phyloP scores from a whole-genome alignment of 2,113 vertebrate genomes.

The Notothenia rossii region DNA sequence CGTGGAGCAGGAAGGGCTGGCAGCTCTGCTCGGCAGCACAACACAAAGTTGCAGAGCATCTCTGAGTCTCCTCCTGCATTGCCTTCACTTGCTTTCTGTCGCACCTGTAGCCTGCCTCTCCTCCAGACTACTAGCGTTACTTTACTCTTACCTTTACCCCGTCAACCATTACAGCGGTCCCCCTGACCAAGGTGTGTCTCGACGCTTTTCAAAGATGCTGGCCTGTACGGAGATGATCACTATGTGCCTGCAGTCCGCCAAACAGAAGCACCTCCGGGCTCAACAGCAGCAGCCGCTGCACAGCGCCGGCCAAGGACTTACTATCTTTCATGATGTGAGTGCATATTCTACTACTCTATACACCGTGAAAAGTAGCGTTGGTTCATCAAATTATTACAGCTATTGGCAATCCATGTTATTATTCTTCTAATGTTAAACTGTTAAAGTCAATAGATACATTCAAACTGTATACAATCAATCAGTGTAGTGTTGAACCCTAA shows the following conservation, averaged over 20 bases:
- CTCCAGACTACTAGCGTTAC: neutral
- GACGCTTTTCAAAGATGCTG: slow-evolving; percentile 77
- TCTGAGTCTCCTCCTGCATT: slow-evolving; percentile 22
- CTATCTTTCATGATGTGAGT: slow-evolving; percentile 87
- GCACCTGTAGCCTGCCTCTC: slow-evolving; percentile 30
- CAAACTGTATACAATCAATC: neutral
- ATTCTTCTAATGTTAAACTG: too few species aligned
- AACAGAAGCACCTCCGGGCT: slow-evolving; percentile 83
- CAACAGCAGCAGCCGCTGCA: slow-evolving; percentile 69
- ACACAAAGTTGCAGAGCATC: slow-evolving; percentile 77
- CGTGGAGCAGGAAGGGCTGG: slow-evolving; percentile 63
- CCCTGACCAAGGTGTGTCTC: slow-evolving; percentile 10
- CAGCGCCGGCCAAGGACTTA: slow-evolving; percentile 78
- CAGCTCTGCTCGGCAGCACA: slow-evolving; percentile 41
- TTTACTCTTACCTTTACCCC: neutral
- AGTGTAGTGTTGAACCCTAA: neutral
- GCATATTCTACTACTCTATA: neutral
- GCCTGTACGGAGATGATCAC: slow-evolving; percentile 87
- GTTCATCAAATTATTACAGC: neutral
- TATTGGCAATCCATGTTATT: neutral
- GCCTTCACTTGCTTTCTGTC: slow-evolving; percentile 24
- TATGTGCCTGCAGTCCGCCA: slow-evolving; percentile 87
- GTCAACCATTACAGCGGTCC: slow-evolving; percentile 4
- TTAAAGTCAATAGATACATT: neutral
- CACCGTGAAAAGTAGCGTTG: neutral